A percentile compares a stretch with the other conserved stretches of the same genome.
Conservation (phyloP, 2,797 vertebrate species). For the Poecilia picta region DNA sequence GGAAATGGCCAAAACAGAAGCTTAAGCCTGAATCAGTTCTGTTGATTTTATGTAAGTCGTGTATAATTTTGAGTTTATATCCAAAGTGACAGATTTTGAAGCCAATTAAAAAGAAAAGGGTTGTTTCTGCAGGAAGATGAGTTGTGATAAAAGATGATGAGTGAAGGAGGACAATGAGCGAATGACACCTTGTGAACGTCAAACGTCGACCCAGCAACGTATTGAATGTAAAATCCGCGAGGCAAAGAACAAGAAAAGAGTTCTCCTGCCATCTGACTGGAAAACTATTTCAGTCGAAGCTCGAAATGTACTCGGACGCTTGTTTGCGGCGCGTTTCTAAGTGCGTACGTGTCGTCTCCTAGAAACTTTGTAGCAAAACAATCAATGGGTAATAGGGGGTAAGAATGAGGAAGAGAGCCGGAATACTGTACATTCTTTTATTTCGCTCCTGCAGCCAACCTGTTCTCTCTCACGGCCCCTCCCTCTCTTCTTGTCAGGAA, state of each 20-base stretch:
- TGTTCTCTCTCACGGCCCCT: conserved; percentile 66
- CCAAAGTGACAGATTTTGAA: background rate
- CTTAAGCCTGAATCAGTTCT: conserved; percentile 32
- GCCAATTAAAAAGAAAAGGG: background rate
- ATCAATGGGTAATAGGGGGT: conserved; percentile 37
- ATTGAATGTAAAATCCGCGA: conserved; percentile 34
- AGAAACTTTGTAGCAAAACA: conserved; percentile 43
- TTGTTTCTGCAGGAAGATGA: background rate
- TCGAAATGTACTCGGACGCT: conserved; percentile 59
- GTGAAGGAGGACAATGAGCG: conserved; percentile 3
- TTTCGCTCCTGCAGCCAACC: conserved; percentile 68
- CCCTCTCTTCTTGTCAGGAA: conserved; percentile 80
- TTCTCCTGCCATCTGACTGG: conserved; percentile 52
- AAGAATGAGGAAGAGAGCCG: conserved; percentile 36
- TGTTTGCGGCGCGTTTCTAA: conserved; percentile 35
- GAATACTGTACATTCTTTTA: conserved; percentile 56
- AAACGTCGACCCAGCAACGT: conserved; percentile 37
- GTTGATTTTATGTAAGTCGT: conserved; percentile 21
- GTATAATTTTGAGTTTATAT: background rate
- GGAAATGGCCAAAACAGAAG: conserved; percentile 53
- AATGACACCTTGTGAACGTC: conserved; percentile 1
- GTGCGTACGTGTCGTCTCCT: conserved; percentile 11
- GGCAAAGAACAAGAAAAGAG: conserved; percentile 39
- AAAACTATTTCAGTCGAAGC: conserved; percentile 59
- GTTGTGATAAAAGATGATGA: conserved; percentile 4